Percentiles rank a stretch among this genome's conserved stretches.
phyloP scores from a whole-genome alignment of 2,888 invertebrate species.

The Stenotaenia linearis region DNA sequence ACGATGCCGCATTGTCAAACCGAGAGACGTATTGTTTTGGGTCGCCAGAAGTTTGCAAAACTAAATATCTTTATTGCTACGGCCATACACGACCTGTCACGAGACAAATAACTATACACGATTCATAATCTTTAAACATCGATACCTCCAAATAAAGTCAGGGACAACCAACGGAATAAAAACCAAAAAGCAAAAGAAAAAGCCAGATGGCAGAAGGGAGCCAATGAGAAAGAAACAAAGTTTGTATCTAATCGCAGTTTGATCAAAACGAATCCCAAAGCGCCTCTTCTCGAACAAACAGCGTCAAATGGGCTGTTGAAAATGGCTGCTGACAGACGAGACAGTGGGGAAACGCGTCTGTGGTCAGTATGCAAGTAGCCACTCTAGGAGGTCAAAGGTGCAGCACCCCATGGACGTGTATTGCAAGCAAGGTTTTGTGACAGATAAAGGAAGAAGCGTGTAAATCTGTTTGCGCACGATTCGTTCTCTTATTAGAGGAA shows the following conservation, averaged over 20 bases:
- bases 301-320: not conserved
- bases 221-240: no score
- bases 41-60: no score
- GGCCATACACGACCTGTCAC: no score
- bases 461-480: not conserved
- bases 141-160: no score
- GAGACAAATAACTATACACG: no score
- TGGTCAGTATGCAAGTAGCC: conserved; percentile 21
- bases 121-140: no score
- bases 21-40: no score
- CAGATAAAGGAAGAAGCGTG: not conserved
- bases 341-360: not conserved
- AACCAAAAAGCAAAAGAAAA: no score
- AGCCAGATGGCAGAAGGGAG: no score
- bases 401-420: not conserved
- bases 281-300: not conserved
- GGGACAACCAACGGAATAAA: no score
- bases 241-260: not conserved
- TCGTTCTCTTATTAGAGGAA: not conserved
- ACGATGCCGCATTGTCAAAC: no score
- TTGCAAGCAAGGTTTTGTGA: not conserved
- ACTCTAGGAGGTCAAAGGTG: not conserved
- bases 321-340: not conserved
- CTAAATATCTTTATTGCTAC: no score
- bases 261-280: not conserved